phyloP scores from a whole-genome alignment of 1,140 invertebrate species.

The Cyclina sinensis region DNA sequence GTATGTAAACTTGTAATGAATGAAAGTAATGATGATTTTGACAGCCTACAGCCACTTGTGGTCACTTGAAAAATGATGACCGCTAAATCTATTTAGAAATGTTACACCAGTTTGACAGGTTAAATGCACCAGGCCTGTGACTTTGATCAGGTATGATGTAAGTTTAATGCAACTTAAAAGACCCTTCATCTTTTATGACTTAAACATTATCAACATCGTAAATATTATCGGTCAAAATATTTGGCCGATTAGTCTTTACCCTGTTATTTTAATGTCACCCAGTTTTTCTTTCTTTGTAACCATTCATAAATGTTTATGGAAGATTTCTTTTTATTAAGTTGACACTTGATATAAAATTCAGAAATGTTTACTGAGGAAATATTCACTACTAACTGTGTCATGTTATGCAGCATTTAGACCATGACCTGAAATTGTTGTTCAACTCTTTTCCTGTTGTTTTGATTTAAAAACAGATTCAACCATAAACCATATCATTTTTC shows the following conservation, averaged over 20 bases:
- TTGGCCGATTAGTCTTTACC: background rate
- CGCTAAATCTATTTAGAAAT: slow-evolving; percentile 29
- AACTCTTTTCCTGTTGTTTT: too few species aligned
- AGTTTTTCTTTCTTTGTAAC: background rate
- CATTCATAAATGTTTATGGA: slow-evolving; percentile 7
- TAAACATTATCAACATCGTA: background rate
- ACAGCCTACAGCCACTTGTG: slow-evolving; percentile 34
- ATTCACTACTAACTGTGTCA: too few species aligned
- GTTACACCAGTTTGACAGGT: slow-evolving; percentile 39
- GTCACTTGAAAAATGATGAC: slow-evolving; percentile 19
- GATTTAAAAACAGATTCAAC: too few species aligned
- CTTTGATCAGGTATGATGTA: slow-evolving; percentile 15
- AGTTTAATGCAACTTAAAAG: background rate
- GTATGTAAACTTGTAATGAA: slow-evolving; percentile 27
- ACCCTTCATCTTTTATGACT: background rate
- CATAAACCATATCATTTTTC: too few species aligned
- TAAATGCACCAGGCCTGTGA: background rate
- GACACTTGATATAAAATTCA: too few species aligned
- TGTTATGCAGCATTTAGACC: too few species aligned
- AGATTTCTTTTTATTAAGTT: background rate
- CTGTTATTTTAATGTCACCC: background rate
- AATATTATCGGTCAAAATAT: background rate
- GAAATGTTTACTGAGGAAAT: too few species aligned
- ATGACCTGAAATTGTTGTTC: too few species aligned
- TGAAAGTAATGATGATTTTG: slow-evolving; percentile 26